Percentiles rank a stretch among this genome's conserved stretches.
Evolutionary conservation across 2,797 vertebrate species (phyloP).

Genomic region (Heteromormyrus szaboi): DNA sequence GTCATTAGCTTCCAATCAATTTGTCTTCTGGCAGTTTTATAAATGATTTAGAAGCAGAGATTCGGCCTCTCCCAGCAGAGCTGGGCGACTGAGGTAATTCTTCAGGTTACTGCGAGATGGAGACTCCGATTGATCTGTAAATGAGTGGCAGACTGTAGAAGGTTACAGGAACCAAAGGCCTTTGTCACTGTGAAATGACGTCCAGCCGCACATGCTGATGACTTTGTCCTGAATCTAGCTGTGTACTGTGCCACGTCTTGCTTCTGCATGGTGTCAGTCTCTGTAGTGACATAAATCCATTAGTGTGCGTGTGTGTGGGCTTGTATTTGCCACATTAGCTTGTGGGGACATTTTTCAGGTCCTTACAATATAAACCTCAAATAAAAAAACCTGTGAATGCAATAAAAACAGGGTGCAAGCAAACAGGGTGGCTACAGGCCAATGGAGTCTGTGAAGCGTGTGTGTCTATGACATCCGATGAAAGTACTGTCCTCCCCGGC

Average conservation of each 20-base stretch:
- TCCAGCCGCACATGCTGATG: not conserved
- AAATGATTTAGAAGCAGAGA: not conserved
- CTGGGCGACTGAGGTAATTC: not conserved
- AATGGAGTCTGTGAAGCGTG: not conserved
- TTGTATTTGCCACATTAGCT: not conserved
- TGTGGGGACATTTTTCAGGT: not conserved
- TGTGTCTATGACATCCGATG: not conserved
- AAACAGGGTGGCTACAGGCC: not conserved
- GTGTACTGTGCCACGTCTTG: not conserved
- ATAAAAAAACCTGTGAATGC: not conserved
- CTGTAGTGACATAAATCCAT: not conserved
- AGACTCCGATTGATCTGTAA: not conserved
- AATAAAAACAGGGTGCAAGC: not conserved
- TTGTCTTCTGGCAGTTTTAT: not conserved
- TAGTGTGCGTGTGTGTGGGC: not conserved
- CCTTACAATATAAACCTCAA: not conserved
- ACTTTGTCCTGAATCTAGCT: not conserved
- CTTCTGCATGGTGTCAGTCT: slow-evolving; percentile 1
- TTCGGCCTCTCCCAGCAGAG: not conserved
- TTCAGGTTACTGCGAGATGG: not conserved
- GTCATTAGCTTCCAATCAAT: not conserved
- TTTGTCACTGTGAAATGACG: slow-evolving; percentile 15
- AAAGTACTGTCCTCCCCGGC: not conserved
- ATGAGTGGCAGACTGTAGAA: slow-evolving; percentile 34
- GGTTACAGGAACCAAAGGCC: slow-evolving; percentile 30